Percentiles rank a stretch among this genome's conserved stretches.
phyloP scores from a whole-genome alignment of 2,888 invertebrate genomes.

The Dryobota labecula region DNA sequence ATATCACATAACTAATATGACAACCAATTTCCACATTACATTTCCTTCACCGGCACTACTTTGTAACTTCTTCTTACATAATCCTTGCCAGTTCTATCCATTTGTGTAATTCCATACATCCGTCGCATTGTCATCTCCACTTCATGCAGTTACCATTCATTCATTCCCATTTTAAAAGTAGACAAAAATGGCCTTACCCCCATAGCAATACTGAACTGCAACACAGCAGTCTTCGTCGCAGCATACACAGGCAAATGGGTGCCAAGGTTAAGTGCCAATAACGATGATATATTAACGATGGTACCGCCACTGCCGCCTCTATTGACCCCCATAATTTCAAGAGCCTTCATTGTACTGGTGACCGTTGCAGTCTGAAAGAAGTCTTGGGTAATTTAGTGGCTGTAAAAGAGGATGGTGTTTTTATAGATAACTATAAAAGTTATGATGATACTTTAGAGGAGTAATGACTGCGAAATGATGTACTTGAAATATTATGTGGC shows the following conservation, averaged over 20 bases:
- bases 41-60: neutral
- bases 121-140: neutral
- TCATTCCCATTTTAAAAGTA: neutral
- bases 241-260: slow-evolving; percentile 81
- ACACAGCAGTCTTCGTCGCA: slow-evolving; percentile 84
- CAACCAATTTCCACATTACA: neutral
- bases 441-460: neutral
- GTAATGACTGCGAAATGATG: neutral
- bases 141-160: neutral
- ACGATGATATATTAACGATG: slow-evolving; percentile 83
- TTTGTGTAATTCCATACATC: neutral
- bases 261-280: slow-evolving; percentile 77
- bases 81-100: neutral
- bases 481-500: neutral
- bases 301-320: slow-evolving; percentile 80
- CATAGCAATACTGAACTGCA: slow-evolving; percentile 83
- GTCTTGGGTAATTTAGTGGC: neutral
- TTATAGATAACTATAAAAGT: slow-evolving; percentile 18
- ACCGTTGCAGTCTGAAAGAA: slow-evolving; percentile 82
- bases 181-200: slow-evolving; percentile 74
- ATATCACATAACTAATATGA: no score
- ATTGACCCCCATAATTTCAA: slow-evolving; percentile 80
- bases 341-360: slow-evolving; percentile 80
- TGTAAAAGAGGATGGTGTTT: slow-evolving; percentile 9
- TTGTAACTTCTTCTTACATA: neutral